These are phyloP conservation scores for Plagodis dolabraria DNA, from an alignment of 2,888 invertebrate species.

Conservation along the genomic window DNA sequence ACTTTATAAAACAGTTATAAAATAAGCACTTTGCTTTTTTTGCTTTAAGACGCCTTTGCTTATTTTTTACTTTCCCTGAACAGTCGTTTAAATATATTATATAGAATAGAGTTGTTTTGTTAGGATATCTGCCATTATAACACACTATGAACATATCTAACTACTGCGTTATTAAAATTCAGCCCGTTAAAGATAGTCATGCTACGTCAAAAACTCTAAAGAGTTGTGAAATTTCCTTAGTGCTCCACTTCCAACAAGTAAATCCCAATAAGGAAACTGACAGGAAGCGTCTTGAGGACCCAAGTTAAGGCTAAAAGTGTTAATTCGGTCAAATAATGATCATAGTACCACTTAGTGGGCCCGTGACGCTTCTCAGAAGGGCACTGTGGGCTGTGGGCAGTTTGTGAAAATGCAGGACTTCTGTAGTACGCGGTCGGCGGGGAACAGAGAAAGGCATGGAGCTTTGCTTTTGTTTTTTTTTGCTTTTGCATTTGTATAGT, in stretches of 20 bases:
- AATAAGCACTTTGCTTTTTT: too few relatives aligned
- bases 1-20: too few relatives aligned
- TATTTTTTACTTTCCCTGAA: too few relatives aligned
- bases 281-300: constrained; percentile 40
- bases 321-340: constrained; percentile 80
- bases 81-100: too few relatives aligned
- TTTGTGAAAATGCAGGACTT: constrained; percentile 73
- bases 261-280: constrained; percentile 34
- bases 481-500: too few relatives aligned
- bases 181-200: too few relatives aligned
- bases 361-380: constrained; percentile 75
- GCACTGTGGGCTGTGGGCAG: constrained; percentile 66
- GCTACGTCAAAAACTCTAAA: neutral
- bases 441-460: constrained; percentile 36
- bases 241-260: constrained; percentile 4
- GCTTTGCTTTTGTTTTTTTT: neutral
- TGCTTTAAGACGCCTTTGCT: too few relatives aligned
- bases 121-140: too few relatives aligned
- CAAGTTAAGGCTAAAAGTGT: constrained; percentile 62
- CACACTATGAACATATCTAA: too few relatives aligned
- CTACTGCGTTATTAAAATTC: too few relatives aligned
- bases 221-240: neutral
- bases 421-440: constrained; percentile 69
- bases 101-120: too few relatives aligned
- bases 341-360: constrained; percentile 75